Conservation (phyloP, 2,888 invertebrate species). For the Nipponacmea schrenckii region DNA sequence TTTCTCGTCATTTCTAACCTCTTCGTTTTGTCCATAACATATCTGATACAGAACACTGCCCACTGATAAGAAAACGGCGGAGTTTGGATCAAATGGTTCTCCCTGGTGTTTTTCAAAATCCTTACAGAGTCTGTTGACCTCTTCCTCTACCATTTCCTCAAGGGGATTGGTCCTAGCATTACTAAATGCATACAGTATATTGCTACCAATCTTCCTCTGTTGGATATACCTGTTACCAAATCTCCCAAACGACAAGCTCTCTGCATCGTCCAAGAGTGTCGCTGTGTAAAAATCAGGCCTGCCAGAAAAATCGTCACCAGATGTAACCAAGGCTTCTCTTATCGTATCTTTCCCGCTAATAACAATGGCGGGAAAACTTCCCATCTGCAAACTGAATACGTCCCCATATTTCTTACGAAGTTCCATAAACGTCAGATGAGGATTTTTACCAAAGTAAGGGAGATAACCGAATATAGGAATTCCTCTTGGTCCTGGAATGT, state of each 20-base stretch:
- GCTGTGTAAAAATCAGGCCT: slow-evolving; percentile 28
- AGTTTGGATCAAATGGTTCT: slow-evolving; percentile 12
- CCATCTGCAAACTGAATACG: slow-evolving; percentile 32
- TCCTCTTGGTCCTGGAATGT: slow-evolving; percentile 34
- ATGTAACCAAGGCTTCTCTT: slow-evolving; percentile 18
- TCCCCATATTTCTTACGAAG: slow-evolving; percentile 30
- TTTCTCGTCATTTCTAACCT: slow-evolving; percentile 19
- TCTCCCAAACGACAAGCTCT: slow-evolving; percentile 20
- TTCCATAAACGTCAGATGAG: slow-evolving; percentile 23
- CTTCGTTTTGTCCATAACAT: slow-evolving; percentile 21
- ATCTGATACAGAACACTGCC: slow-evolving; percentile 28
- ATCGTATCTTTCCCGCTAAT: slow-evolving; percentile 32
- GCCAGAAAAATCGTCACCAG: slow-evolving; percentile 26
- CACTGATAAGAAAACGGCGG: slow-evolving; percentile 5
- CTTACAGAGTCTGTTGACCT: slow-evolving; percentile 7
- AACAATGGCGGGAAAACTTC: slow-evolving; percentile 34
- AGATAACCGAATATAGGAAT: slow-evolving; percentile 36
- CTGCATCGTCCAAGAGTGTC: slow-evolving; percentile 11
- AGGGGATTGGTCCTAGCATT: slow-evolving; percentile 14
- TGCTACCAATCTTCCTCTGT: slow-evolving; percentile 28
- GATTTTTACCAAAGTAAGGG: slow-evolving; percentile 27
- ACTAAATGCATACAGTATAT: slow-evolving; percentile 21
- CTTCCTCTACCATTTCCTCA: slow-evolving; percentile 19
- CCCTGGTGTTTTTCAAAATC: slow-evolving; percentile 2
- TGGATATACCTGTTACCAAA: slow-evolving; percentile 19